These are phyloP conservation scores for Herpailurus yagouaroundi DNA, from an alignment of 2,113 vertebrate species.

Conservation along the genomic window DNA sequence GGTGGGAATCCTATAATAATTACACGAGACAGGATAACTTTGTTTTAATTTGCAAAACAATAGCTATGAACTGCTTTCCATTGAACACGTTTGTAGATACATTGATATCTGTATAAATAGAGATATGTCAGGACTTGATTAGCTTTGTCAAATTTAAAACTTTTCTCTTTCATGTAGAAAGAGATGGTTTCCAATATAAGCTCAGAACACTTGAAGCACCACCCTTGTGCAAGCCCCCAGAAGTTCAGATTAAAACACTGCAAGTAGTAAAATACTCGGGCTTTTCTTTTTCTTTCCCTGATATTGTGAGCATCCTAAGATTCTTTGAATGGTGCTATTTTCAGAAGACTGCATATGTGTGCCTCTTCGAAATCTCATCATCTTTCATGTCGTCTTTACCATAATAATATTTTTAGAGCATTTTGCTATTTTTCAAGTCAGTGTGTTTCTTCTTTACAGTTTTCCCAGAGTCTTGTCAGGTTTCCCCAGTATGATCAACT, in stretches of 20 bases:
- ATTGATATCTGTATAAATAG: background rate
- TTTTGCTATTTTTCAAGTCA: background rate
- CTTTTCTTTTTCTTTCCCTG: background rate
- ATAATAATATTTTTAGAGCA: background rate
- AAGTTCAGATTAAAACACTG: background rate
- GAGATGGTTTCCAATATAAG: background rate
- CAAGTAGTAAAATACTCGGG: background rate
- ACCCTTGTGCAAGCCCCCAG: background rate
- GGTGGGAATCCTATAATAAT: background rate
- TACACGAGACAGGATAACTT: background rate
- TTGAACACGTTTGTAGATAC: background rate
- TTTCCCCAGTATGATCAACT: background rate
- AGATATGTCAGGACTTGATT: background rate
- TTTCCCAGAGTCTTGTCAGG: background rate
- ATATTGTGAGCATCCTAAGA: background rate
- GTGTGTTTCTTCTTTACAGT: background rate
- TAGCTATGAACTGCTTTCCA: background rate
- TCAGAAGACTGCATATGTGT: background rate
- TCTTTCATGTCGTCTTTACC: background rate
- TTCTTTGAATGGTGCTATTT: background rate
- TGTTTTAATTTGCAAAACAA: background rate
- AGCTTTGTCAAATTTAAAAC: background rate
- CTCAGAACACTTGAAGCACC: background rate
- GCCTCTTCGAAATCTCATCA: background rate
- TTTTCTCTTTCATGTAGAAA: constrained; percentile 13